Conservation (phyloP, 1,140 invertebrate species). For the Tetramorium alpestre region DNA sequence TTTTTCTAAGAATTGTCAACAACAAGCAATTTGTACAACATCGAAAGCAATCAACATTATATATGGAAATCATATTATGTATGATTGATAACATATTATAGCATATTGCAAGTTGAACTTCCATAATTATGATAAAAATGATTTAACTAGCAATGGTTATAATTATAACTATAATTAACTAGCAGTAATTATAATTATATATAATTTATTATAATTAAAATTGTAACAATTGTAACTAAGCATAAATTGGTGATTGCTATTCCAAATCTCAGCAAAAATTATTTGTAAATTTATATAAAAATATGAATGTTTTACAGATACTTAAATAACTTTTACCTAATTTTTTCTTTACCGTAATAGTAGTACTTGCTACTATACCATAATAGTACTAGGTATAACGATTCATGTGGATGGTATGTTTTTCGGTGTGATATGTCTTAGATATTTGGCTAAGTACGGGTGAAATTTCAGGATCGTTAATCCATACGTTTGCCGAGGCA, state of each 20-base stretch:
- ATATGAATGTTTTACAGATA: constrained; percentile 37
- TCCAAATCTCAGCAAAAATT: constrained; percentile 27
- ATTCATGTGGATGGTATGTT: constrained; percentile 85
- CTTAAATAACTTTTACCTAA: neutral
- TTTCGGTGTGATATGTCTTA: constrained; percentile 89
- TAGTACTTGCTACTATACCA: too few species aligned
- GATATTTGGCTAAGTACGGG: constrained; percentile 89
- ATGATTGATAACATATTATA: neutral
- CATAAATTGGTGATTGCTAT: neutral
- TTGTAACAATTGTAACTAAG: constrained; percentile 6
- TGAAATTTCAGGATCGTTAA: constrained; percentile 88
- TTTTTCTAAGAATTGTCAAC: neutral
- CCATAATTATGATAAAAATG: neutral
- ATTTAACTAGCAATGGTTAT: neutral
- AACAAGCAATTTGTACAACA: constrained; percentile 21
- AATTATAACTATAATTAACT: constrained; percentile 31
- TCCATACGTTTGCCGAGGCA: constrained; percentile 87
- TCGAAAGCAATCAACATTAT: neutral
- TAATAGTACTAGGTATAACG: constrained; percentile 63
- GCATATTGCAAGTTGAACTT: neutral
- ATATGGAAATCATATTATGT: neutral
- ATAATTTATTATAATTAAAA: neutral
- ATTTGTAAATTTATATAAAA: constrained; percentile 60
- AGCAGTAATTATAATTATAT: constrained; percentile 15
- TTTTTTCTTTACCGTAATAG: neutral